These are phyloP conservation scores for Enteromius afrohamiltoni DNA, from an alignment of 2,797 vertebrate species.

Conservation along the genomic window DNA sequence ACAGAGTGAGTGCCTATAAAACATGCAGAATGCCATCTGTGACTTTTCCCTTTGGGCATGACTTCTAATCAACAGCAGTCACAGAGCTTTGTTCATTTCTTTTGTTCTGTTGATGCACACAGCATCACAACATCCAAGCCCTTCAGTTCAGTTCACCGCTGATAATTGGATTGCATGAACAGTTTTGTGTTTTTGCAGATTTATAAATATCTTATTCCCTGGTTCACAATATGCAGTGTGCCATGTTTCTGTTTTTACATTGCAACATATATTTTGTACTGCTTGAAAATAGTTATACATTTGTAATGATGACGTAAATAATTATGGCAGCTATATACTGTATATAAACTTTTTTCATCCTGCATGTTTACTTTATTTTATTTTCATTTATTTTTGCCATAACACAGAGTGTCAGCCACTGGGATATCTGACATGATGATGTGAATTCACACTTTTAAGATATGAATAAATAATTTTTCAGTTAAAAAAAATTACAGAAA, in stretches of 20 bases:
- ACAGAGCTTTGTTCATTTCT: constrained; percentile 49
- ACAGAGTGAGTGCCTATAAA: constrained; percentile 53
- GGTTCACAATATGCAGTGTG: constrained; percentile 32
- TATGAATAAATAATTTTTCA: not conserved
- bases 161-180: constrained; percentile 56
- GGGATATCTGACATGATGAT: not conserved
- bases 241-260: not conserved
- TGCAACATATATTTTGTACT: not conserved
- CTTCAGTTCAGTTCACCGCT: constrained; percentile 45
- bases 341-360: not conserved
- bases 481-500: not conserved
- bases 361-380: not conserved
- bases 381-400: not conserved
- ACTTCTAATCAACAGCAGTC: constrained; percentile 58
- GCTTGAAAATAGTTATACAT: not conserved
- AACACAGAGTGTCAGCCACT: not conserved
- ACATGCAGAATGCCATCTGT: constrained; percentile 62
- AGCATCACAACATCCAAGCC: constrained; percentile 50
- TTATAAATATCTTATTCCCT: constrained; percentile 50
- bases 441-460: not conserved
- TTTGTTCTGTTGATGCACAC: constrained; percentile 56
- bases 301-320: too few relatives aligned
- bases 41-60: constrained; percentile 52
- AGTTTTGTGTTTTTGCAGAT: constrained; percentile 27
- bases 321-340: too few relatives aligned